Percentiles rank a stretch among this genome's conserved stretches.
phyloP scores from a whole-genome alignment of 2,113 vertebrate genomes.

The Pygathrix nemaeus region DNA sequence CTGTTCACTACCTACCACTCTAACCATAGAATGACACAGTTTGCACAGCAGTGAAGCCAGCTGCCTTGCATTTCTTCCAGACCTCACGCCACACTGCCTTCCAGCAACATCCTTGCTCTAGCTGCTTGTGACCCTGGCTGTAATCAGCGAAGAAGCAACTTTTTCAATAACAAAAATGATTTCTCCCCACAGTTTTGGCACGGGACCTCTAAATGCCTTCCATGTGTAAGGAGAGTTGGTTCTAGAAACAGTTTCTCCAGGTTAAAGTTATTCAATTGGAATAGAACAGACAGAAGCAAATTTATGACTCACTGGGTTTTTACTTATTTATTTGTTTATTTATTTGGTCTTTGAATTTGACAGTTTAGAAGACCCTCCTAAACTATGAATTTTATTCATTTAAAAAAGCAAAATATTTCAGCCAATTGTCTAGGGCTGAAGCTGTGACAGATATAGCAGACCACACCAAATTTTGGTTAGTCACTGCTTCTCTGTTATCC shows the following conservation, averaged over 20 bases:
- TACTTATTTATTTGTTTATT: background rate
- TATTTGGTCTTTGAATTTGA: background rate
- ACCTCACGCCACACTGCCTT: background rate
- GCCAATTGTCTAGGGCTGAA: background rate
- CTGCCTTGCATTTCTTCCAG: background rate
- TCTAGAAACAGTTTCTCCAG: background rate
- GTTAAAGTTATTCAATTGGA: background rate
- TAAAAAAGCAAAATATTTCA: background rate
- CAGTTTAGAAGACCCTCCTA: background rate
- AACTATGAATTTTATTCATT: background rate
- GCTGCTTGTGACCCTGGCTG: background rate
- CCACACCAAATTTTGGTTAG: constrained; percentile 52
- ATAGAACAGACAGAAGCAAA: background rate
- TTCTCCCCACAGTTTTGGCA: background rate
- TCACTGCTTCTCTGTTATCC: constrained; percentile 30
- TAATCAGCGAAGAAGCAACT: background rate
- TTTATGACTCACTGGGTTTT: background rate
- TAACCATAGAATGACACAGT: background rate
- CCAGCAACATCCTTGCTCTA: background rate
- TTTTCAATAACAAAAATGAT: background rate
- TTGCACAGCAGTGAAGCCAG: constrained; percentile 62
- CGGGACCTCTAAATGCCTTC: background rate
- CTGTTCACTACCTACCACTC: constrained; percentile 45
- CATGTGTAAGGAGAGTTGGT: background rate
- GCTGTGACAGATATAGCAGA: constrained; percentile 16